Conservation (phyloP, 2,888 invertebrate species). For the Lithosia quadra region DNA sequence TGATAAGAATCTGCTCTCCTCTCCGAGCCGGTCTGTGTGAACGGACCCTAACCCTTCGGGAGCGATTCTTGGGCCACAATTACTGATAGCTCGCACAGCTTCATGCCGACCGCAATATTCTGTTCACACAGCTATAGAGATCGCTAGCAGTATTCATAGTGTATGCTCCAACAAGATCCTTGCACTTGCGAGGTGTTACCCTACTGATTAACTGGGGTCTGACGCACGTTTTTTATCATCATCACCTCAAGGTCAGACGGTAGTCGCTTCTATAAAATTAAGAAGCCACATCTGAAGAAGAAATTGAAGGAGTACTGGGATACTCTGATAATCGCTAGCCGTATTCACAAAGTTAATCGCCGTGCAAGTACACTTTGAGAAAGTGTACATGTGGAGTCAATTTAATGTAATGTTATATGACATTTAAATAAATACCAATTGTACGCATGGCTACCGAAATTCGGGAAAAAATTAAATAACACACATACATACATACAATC, state of each 20-base stretch:
- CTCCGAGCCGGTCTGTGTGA: too few relatives aligned
- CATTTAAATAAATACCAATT: too few relatives aligned
- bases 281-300: not conserved
- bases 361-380: not conserved
- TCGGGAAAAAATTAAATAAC: too few relatives aligned
- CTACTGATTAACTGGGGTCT: too few relatives aligned
- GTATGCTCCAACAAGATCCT: not conserved
- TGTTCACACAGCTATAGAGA: not conserved
- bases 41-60: too few relatives aligned
- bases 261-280: not conserved
- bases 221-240: too few relatives aligned
- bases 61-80: not conserved
- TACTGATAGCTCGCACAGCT: not conserved
- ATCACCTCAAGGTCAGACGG: too few relatives aligned
- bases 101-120: not conserved
- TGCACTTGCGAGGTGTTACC: not conserved
- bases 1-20: too few relatives aligned
- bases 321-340: not conserved
- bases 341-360: not conserved
- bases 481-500: not conserved
- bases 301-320: not conserved
- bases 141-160: conserved; percentile 1
- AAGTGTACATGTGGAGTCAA: not conserved
- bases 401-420: too few relatives aligned
- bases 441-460: too few relatives aligned